These are phyloP conservation scores for Coregonus suidteri DNA, from an alignment of 2,797 vertebrate species.

Conservation along the genomic window DNA sequence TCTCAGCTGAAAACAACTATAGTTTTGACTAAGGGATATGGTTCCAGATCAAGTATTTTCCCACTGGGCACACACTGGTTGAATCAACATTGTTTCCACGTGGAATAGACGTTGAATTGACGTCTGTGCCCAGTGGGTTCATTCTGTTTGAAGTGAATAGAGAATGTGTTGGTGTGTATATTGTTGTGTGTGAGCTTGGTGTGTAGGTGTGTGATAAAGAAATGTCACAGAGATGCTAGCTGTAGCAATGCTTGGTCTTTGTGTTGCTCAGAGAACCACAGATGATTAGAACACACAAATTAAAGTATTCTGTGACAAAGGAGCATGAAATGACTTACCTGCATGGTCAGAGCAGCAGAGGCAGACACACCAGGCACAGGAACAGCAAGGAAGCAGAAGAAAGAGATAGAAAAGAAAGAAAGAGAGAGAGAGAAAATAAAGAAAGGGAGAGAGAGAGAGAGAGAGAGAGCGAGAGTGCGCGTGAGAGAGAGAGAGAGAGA, in stretches of 20 bases:
- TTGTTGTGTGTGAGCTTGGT: neutral
- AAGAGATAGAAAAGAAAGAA: too few relatives aligned
- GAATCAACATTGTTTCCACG: too few relatives aligned
- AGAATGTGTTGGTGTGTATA: slow-evolving; percentile 10
- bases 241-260: neutral
- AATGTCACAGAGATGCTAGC: neutral
- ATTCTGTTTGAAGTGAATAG: neutral
- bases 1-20: neutral
- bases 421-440: too few relatives aligned
- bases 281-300: slow-evolving; percentile 38
- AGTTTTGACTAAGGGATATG: neutral
- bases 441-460: too few relatives aligned
- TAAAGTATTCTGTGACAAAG: slow-evolving; percentile 42
- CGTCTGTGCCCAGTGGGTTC: too few relatives aligned
- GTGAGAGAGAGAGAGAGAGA: too few relatives aligned
- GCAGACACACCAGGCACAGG: slow-evolving; percentile 14
- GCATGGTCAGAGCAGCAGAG: slow-evolving; percentile 38
- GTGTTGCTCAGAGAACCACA: slow-evolving; percentile 23
- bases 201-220: slow-evolving; percentile 2
- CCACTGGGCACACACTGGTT: neutral
- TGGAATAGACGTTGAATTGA: too few relatives aligned
- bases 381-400: slow-evolving; percentile 18
- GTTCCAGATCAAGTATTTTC: neutral
- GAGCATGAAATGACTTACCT: slow-evolving; percentile 62
- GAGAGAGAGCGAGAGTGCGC: too few relatives aligned